Evolutionary conservation across 2,113 vertebrate species (phyloP), one percentile per base, ranked within the genome.

Genomic region (Oryzias celebensis): DNA sequence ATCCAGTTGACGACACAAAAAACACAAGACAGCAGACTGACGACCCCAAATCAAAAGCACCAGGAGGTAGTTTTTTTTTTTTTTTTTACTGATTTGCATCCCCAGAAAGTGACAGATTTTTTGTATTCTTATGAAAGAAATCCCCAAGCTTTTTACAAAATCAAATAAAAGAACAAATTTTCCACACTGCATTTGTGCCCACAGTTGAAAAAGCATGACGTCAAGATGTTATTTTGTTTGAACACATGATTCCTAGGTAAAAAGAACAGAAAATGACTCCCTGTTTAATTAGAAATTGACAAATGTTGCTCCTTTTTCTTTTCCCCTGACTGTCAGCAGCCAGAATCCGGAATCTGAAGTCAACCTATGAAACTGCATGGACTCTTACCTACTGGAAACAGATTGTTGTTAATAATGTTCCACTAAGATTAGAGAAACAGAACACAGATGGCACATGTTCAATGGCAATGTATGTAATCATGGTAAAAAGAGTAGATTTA

Each of bases 361-460:
- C 48, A 58, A 18, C 72, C 63, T 65, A 44, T 68, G 56, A 68
- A 4, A 36, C 36, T 43, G 0, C 26, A 28, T 45, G 58, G 65
- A 55, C 0, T 42, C 66, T 77, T 77, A 78, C 62, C 66, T 58
- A 65, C 71, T 81, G 65, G 23, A 73, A 73, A 82, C 43, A 73
- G 14, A 57, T 61, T 18, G 16, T 17, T 26, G 16, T 62, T 64
- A 65, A 63, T 80, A 58, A 75, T 5, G 14, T 46, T 41, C 5
- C 46, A 52, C 5, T 61, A 13, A 28, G 15, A 51, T 55, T 41
- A 28, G 36, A 64, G 68, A 7, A 49, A n/a, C 3, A 20, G 3
- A 22, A 17, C 63, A 52, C 18, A 42, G 43, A 58, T 57, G 50
- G 24, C 22, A 44, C 49, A 18, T 28, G 6, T 36, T 13, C 20